phyloP scores from a whole-genome alignment of 2,888 invertebrate genomes.

The Pediacus dermestoides region DNA sequence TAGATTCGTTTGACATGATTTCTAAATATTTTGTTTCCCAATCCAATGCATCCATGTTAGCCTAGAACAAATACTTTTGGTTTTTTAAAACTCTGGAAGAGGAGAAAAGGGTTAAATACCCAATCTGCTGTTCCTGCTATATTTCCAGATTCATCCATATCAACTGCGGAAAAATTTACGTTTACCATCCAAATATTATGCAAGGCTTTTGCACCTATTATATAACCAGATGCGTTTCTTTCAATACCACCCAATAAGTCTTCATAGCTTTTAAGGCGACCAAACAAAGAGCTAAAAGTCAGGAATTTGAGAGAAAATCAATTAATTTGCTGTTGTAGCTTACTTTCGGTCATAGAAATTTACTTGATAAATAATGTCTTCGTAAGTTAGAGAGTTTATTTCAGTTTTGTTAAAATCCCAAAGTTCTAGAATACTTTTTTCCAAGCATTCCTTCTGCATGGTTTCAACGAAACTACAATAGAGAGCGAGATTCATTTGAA shows the following conservation, averaged over 20 bases:
- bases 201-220: conserved; percentile 62
- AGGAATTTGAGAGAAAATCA: too few species aligned
- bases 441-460: conserved; percentile 60
- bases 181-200: conserved; percentile 62
- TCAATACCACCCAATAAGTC: conserved; percentile 61
- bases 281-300: conserved; percentile 59
- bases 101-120: conserved; percentile 43
- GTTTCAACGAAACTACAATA: conserved; percentile 64
- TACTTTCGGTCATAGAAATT: conserved; percentile 56
- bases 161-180: conserved; percentile 65
- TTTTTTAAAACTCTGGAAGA: background rate
- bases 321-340: too few species aligned
- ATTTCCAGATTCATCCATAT: conserved; percentile 65
- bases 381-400: conserved; percentile 55
- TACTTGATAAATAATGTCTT: conserved; percentile 60
- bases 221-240: conserved; percentile 58
- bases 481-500: conserved; percentile 55
- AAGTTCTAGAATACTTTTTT: conserved; percentile 65
- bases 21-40: conserved; percentile 60
- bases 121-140: conserved; percentile 72
- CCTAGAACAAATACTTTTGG: background rate
- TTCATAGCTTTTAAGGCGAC: conserved; percentile 62
- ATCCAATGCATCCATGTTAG: conserved; percentile 49
- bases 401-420: conserved; percentile 61
- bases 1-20: conserved; percentile 45